Evolutionary conservation across 2,113 vertebrate genomes (phyloP), one percentile per base, ranked within the genome.

Genomic region (Genyomyrus donnyi): DNA sequence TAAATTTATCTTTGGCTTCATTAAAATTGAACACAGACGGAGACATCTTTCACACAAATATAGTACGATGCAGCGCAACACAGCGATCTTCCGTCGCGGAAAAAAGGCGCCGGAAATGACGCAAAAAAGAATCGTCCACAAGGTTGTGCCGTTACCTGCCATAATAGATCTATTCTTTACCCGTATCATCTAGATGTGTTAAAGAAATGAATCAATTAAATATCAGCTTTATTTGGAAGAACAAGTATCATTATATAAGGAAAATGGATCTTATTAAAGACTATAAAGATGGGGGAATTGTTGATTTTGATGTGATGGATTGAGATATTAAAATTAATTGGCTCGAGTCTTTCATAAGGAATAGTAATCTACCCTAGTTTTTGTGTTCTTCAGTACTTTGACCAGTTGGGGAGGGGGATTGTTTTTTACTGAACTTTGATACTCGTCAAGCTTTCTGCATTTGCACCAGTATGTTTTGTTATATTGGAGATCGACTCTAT

Each of bases 1-100:
- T 94, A 90, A 96, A 96, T 92, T 93, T 96, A 90, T 96, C 94
- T 93, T 94, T 95, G 88, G 94, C 95, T 13, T 96, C 96, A 35
- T 92, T 88, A 91, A 96, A 96, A 91, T 95, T 94, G 56, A 95
- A 96, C n/a, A 92, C 89, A 86, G 93, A 89, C 84, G 94, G 93
- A 91, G 96, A 95, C 96, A 96, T 96, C 83, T 94, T 95, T 91
- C 13, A 27, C 21, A 92, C 89, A 91, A 90, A 87, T 52, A 0
- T 88, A 13, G 3, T 13, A 50, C n/a, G 39, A 42, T 42, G 49
- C 45, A 11, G 42, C 24, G 35, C 9, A n/a, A 66, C 84, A 48
- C 49, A 6, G 31, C 35, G 42, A 84, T 13, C 45, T 53, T 84
- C 88, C 77, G 89, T 50, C 46, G 66, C 27, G 4, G 88, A 11